Percentiles rank a stretch among this genome's conserved stretches.
Conservation (phyloP, 2,888 invertebrate species). For the Zootermopsis nevadensis region DNA sequence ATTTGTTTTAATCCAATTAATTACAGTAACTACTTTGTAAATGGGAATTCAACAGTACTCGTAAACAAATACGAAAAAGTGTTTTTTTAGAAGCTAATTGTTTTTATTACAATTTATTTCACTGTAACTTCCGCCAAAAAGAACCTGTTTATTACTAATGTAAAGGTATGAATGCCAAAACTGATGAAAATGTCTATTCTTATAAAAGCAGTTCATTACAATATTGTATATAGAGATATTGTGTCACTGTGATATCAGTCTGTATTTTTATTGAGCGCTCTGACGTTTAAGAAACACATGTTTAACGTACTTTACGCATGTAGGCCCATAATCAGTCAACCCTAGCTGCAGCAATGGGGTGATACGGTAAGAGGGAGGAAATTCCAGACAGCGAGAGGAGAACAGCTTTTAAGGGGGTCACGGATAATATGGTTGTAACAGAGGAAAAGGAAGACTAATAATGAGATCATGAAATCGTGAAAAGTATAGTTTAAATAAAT, state of each 20-base stretch:
- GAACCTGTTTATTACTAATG: too few relatives aligned
- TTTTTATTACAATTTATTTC: too few relatives aligned
- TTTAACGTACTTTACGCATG: background rate
- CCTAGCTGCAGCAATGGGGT: background rate
- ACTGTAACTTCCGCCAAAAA: too few relatives aligned
- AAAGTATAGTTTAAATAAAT: constrained; percentile 7
- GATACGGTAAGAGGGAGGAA: background rate
- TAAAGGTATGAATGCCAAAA: too few relatives aligned
- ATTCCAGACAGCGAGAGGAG: background rate
- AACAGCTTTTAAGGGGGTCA: constrained; percentile 3
- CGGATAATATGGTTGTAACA: background rate
- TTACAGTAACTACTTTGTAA: too few relatives aligned
- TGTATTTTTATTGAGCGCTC: background rate
- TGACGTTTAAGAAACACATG: background rate
- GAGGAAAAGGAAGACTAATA: background rate
- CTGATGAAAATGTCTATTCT: too few relatives aligned
- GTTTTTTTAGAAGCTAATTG: too few relatives aligned
- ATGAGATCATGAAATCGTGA: background rate
- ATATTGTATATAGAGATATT: too few relatives aligned
- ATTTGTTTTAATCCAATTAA: too few relatives aligned
- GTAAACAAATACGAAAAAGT: too few relatives aligned
- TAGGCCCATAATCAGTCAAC: background rate
- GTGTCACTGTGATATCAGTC: background rate
- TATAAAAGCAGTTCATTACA: too few relatives aligned
- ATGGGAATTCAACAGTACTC: too few relatives aligned